A percentile compares a stretch with the other conserved stretches of the same genome.
Evolutionary conservation across 2,888 invertebrate species (phyloP).

Genomic region (Drosophila lutescens): DNA sequence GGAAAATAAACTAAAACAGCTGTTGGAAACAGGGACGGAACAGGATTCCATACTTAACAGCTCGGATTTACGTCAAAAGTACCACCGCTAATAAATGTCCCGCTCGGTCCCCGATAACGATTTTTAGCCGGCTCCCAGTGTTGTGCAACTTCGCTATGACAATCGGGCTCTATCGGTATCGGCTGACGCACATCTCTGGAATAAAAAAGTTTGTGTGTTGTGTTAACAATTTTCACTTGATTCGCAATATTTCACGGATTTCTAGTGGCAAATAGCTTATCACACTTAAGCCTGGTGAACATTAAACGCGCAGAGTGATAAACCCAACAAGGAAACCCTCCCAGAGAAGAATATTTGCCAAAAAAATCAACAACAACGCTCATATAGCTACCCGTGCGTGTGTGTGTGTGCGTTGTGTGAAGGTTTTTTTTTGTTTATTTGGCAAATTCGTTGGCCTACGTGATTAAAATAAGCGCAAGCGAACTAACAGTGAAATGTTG

Average conservation of each 20-base stretch:
- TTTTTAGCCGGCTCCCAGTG: conserved; percentile 12
- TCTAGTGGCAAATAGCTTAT: not conserved
- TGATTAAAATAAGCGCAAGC: conserved; percentile 66
- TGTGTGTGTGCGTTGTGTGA: conserved; percentile 25
- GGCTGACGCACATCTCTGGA: conserved; percentile 28
- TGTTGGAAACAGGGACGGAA: too few relatives aligned
- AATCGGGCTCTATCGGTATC: not conserved
- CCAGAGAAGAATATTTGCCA: not conserved
- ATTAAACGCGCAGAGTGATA: not conserved
- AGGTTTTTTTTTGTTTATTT: conserved; percentile 43
- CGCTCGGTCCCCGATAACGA: not conserved
- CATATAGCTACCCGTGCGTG: conserved; percentile 45
- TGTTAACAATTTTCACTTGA: not conserved
- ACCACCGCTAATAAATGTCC: not conserved
- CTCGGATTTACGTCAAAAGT: too few relatives aligned
- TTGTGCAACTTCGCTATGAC: not conserved
- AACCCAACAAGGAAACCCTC: not conserved
- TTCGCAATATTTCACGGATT: conserved; percentile 10
- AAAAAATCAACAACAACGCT: conserved; percentile 41
- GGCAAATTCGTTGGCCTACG: conserved; percentile 61
- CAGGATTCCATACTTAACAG: too few relatives aligned
- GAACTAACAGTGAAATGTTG: conserved; percentile 55
- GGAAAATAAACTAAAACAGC: too few relatives aligned
- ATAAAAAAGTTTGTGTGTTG: conserved; percentile 17
- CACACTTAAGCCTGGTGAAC: not conserved